Percentiles rank a stretch among this genome's conserved stretches.
Evolutionary conservation across 2,113 vertebrate genomes (phyloP).

Genomic region (Charadrius vociferus): DNA sequence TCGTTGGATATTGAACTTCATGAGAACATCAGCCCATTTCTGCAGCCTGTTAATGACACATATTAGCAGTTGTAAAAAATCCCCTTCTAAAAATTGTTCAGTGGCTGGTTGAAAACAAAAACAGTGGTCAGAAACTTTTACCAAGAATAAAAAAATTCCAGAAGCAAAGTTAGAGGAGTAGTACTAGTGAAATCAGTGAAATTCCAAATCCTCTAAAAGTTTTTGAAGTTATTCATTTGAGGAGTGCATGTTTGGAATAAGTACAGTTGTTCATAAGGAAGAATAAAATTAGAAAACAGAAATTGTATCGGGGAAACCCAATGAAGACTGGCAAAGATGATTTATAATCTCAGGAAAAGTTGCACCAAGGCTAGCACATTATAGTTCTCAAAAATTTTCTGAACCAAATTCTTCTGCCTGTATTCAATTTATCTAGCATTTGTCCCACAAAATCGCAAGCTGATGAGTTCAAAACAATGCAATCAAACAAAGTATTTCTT

Average conservation of each 20-base stretch:
- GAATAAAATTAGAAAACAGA: neutral
- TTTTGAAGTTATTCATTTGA: neutral
- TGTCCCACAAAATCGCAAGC: neutral
- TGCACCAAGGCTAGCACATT: rapidly evolving
- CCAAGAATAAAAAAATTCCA: neutral
- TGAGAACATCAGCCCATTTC: neutral
- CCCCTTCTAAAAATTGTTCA: neutral
- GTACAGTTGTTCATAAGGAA: neutral
- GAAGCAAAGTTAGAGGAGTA: neutral
- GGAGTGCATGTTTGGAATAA: neutral
- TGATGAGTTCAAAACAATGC: neutral
- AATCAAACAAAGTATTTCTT: neutral
- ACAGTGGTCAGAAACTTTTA: neutral
- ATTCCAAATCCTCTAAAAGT: neutral
- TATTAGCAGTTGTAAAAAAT: neutral
- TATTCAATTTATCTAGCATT: neutral
- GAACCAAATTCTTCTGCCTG: neutral
- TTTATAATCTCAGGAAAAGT: neutral
- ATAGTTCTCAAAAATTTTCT: neutral
- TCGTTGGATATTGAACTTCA: neutral
- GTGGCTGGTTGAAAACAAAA: neutral
- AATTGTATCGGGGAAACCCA: neutral
- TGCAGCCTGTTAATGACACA: neutral
- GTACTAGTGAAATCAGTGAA: neutral
- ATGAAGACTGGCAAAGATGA: neutral